Evolutionary conservation across 2,113 vertebrate genomes (phyloP).

Genomic region (Proteles cristata): DNA sequence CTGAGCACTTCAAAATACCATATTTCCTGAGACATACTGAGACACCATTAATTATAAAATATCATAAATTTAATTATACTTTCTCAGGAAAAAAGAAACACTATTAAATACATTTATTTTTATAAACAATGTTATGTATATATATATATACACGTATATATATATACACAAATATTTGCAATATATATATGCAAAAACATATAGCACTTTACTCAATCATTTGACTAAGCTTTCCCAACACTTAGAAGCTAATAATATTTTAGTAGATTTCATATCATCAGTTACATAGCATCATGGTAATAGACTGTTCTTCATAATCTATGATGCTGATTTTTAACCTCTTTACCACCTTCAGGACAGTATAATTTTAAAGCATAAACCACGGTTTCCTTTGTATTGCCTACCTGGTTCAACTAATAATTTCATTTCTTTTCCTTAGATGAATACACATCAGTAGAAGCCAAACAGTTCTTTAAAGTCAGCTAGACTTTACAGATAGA

Average conservation of each 20-base stretch:
- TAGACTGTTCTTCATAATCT: neutral
- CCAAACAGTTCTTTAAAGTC: slow-evolving; percentile 4
- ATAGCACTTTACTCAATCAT: neutral
- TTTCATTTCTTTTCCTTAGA: neutral
- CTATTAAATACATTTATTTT: neutral
- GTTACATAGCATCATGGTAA: neutral
- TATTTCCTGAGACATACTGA: neutral
- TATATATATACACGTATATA: neutral
- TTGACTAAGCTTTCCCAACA: neutral
- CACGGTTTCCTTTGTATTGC: neutral
- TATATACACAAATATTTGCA: neutral
- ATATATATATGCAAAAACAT: neutral
- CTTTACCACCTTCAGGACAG: neutral
- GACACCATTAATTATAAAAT: neutral
- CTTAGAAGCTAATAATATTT: slow-evolving; percentile 8
- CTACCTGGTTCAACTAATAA: slow-evolving; percentile 29
- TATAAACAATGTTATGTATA: neutral
- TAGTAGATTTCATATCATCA: neutral
- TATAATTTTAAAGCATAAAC: neutral
- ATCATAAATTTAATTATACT: neutral
- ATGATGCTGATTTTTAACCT: neutral
- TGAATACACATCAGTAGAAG: neutral
- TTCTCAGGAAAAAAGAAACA: neutral
- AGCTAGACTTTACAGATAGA: neutral
- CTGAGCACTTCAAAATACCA: slow-evolving; percentile 6